These are phyloP conservation scores for Hemicordylus capensis DNA, from an alignment of 2,113 vertebrate genomes.

Conservation along the genomic window DNA sequence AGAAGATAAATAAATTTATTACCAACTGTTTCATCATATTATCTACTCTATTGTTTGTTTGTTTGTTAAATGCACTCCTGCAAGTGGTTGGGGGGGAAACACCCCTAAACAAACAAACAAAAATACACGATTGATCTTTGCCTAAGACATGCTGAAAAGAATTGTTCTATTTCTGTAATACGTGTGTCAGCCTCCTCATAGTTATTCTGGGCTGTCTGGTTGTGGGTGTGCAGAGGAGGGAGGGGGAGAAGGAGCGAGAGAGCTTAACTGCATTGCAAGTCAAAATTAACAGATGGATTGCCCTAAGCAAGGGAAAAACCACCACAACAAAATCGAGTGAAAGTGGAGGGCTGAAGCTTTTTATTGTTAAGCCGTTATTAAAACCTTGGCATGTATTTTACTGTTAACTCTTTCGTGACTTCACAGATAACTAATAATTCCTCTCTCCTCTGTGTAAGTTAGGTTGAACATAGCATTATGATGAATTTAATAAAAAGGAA, in stretches of 20 bases:
- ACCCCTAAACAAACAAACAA: neutral
- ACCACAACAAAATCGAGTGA: constrained; percentile 65
- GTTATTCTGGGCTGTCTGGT: constrained; percentile 39
- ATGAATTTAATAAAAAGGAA: constrained; percentile 15
- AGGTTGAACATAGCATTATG: neutral
- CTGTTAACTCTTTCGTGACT: constrained; percentile 74
- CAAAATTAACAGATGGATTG: constrained; percentile 79
- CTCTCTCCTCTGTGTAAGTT: constrained; percentile 21
- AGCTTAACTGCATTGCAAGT: constrained; percentile 50
- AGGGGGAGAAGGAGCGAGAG: neutral
- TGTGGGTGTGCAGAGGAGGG: neutral
- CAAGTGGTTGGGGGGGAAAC: neutral
- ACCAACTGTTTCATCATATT: constrained; percentile 15
- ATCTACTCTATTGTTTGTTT: constrained; percentile 27
- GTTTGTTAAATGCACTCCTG: constrained; percentile 20
- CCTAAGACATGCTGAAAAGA: constrained; percentile 15
- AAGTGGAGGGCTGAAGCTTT: constrained; percentile 71
- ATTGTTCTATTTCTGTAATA: constrained; percentile 27
- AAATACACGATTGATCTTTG: constrained; percentile 7
- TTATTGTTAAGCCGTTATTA: constrained; percentile 75
- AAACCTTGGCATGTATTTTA: constrained; percentile 66
- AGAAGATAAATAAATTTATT: constrained; percentile 49
- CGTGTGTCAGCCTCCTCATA: constrained; percentile 22
- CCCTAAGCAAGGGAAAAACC: constrained; percentile 77
- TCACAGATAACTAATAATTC: constrained; percentile 8